Percentiles rank a stretch among this genome's conserved stretches.
Evolutionary conservation across 2,888 invertebrate genomes (phyloP).

Genomic region (Xylocampa areola): DNA sequence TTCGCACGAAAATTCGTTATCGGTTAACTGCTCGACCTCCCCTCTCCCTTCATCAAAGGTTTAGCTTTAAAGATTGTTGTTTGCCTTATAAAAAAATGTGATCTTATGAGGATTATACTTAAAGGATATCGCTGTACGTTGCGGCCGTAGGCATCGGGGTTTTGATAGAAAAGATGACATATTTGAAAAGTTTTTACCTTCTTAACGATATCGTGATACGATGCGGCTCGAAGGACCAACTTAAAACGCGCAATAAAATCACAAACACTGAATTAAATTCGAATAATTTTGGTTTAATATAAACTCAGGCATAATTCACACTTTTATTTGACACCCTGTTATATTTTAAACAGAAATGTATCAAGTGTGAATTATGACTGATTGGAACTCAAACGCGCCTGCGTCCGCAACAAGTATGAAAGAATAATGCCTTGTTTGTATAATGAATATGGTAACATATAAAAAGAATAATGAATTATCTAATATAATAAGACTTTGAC

Average conservation of each 20-base stretch:
- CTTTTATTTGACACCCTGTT: conserved; percentile 25
- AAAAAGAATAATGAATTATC: conserved; percentile 83
- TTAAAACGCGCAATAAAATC: background rate
- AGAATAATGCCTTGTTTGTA: conserved; percentile 84
- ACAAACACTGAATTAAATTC: background rate
- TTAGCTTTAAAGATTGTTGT: conserved; percentile 90
- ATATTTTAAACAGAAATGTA: conserved; percentile 36
- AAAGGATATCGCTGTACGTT: conserved; percentile 78
- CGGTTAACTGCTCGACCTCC: conserved; percentile 74
- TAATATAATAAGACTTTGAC: conserved; percentile 86
- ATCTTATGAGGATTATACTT: conserved; percentile 89
- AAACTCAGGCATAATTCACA: conserved; percentile 23
- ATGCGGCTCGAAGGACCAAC: conserved; percentile 24
- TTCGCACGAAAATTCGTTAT: conserved; percentile 72
- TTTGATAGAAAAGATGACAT: conserved; percentile 9
- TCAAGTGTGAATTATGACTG: conserved; percentile 26
- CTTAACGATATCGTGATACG: background rate
- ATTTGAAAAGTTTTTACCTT: conserved; percentile 10
- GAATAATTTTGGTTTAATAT: background rate
- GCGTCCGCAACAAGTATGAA: conserved; percentile 74
- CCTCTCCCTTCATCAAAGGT: conserved; percentile 80
- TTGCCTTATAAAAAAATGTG: conserved; percentile 89
- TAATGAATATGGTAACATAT: conserved; percentile 78
- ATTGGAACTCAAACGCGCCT: conserved; percentile 47
- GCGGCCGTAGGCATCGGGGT: conserved; percentile 65